Evolutionary conservation across 2,113 vertebrate species (phyloP).

Genomic region (Corapipo altera): DNA sequence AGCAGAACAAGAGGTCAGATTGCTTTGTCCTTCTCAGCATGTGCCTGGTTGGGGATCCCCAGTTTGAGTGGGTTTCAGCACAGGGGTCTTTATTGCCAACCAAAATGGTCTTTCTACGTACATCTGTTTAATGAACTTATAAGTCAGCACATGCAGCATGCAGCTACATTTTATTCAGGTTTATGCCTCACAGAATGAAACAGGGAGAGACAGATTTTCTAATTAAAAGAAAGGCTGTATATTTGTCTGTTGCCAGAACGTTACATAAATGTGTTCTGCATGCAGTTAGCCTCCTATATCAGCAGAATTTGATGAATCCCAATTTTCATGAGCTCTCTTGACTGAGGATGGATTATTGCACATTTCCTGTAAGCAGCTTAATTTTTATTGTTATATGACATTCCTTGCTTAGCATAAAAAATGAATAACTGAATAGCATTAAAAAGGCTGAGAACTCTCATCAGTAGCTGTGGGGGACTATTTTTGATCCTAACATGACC

Average conservation of each 20-base stretch:
- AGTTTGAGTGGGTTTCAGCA: not conserved
- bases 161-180: not conserved
- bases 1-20: not conserved
- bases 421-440: not conserved
- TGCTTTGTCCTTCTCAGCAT: not conserved
- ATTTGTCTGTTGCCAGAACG: not conserved
- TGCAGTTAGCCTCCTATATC: not conserved
- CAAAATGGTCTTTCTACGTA: not conserved
- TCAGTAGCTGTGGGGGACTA: not conserved
- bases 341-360: not conserved
- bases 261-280: not conserved
- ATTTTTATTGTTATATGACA: constrained; percentile 4
- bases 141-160: not conserved
- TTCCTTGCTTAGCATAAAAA: constrained; percentile 26
- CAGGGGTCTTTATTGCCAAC: not conserved
- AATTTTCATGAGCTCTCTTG: not conserved
- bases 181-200: not conserved
- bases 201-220: not conserved
- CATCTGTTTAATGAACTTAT: not conserved
- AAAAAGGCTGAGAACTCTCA: not conserved
- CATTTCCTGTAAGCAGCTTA: not conserved
- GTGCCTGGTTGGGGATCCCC: accelerated
- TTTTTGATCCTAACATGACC: not conserved
- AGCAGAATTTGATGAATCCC: constrained; percentile 14
- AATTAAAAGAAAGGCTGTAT: not conserved